Conservation (phyloP, 2,797 vertebrate genomes). For the Gephyroberyx darwinii region DNA sequence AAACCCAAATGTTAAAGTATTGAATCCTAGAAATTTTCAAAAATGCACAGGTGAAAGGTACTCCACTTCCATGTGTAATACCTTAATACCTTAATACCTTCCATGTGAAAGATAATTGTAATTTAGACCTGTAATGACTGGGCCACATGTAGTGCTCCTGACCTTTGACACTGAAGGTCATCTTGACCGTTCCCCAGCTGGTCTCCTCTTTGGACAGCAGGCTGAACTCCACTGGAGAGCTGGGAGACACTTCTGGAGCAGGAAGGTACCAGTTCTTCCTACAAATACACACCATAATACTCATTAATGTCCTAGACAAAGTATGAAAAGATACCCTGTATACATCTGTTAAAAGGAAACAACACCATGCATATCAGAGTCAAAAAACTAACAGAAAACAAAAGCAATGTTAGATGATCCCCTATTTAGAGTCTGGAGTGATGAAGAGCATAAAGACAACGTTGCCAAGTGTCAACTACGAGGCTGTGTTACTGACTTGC, state of each 20-base stretch:
- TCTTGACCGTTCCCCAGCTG: conserved; percentile 84
- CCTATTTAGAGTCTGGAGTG: neutral
- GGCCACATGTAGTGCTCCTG: conserved; percentile 13
- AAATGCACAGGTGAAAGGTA: neutral
- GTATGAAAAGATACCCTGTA: neutral
- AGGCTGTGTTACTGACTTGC: conserved; percentile 82
- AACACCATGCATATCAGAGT: neutral
- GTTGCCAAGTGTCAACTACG: neutral
- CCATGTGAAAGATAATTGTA: neutral
- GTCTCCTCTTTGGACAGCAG: conserved; percentile 87
- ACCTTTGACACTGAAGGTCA: conserved; percentile 92
- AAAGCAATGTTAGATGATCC: neutral
- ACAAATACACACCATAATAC: conserved; percentile 35
- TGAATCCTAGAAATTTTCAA: too few species aligned
- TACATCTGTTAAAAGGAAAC: neutral
- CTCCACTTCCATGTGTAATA: neutral
- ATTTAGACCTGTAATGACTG: neutral
- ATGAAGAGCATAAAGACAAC: neutral
- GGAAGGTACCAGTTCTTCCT: conserved; percentile 99
- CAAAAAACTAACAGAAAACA: too few species aligned
- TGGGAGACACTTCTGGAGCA: conserved; percentile 84
- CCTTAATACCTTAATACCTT: neutral
- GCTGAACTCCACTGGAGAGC: conserved; percentile 85
- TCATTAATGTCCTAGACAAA: neutral
- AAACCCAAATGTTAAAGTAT: neutral